Evolutionary conservation across 2,797 vertebrate genomes (phyloP).

Genomic region (Takifugu rubripes): DNA sequence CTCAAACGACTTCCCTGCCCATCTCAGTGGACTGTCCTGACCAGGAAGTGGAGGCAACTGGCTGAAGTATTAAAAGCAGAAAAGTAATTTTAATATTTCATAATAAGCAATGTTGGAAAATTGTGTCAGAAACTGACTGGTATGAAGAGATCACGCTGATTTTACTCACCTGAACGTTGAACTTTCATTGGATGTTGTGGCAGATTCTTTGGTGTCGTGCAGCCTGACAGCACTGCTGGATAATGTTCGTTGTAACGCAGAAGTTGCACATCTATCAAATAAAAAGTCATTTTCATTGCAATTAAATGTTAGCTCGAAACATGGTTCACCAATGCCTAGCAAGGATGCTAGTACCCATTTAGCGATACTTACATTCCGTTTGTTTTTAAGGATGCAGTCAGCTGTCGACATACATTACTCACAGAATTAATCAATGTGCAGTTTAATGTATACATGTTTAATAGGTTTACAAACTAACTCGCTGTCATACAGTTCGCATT

Average conservation of each 20-base stretch:
- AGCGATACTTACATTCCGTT: conserved; percentile 57
- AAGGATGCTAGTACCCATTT: not conserved
- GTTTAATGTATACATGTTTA: conserved; percentile 55
- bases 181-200: not conserved
- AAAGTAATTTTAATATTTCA: not conserved
- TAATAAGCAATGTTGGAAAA: not conserved
- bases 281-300: not conserved
- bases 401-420: conserved; percentile 42
- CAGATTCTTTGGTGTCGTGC: conserved; percentile 35
- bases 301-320: not conserved
- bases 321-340: conserved; percentile 5
- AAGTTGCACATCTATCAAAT: conserved; percentile 31
- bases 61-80: conserved; percentile 58
- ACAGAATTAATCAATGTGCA: conserved; percentile 37
- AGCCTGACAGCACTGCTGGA: conserved; percentile 42
- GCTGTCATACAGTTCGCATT: not conserved
- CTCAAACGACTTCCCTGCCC: conserved; percentile 86
- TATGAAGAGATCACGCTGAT: too few relatives aligned
- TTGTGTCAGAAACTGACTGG: not conserved
- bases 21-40: conserved; percentile 78
- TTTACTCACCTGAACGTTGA: conserved; percentile 60
- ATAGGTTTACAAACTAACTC: not conserved
- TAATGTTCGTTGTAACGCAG: conserved; percentile 41
- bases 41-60: conserved; percentile 77
- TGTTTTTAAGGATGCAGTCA: conserved; percentile 22